These are phyloP conservation scores for Rhabdomys pumilio DNA, from an alignment of 2,797 vertebrate species.

Conservation along the genomic window DNA sequence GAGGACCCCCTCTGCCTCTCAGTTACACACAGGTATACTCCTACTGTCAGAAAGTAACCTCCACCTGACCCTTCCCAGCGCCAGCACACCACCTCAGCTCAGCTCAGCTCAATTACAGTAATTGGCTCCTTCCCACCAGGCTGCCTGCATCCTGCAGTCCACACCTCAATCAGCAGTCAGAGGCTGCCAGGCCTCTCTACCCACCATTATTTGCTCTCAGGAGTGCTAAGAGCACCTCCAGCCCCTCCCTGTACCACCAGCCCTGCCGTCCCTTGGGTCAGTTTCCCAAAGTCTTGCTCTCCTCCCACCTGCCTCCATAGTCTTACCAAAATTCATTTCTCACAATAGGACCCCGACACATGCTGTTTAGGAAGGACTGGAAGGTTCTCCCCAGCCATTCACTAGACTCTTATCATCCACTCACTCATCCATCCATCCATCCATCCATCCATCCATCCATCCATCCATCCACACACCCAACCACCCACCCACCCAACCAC, in stretches of 20 bases:
- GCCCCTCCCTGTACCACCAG: accelerated
- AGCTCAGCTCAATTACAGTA: background rate
- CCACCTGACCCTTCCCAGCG: background rate
- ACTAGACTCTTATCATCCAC: background rate
- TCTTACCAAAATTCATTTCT: background rate
- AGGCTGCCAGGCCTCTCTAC: background rate
- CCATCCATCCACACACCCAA: accelerated
- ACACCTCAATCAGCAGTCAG: background rate
- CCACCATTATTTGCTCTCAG: background rate
- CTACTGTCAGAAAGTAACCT: background rate
- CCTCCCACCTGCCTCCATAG: too few species aligned
- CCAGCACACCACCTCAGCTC: background rate
- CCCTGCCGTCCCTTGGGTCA: background rate
- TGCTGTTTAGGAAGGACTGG: accelerated
- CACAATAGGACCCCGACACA: background rate
- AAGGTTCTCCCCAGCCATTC: background rate
- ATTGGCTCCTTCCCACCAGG: background rate
- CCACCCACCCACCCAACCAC: too few species aligned
- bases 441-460: background rate
- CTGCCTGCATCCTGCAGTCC: background rate
- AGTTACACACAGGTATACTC: background rate
- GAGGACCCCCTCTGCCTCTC: accelerated
- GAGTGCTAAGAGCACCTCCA: accelerated
- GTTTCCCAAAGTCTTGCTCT: too few species aligned
- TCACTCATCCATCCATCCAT: background rate